A percentile compares a stretch with the other conserved stretches of the same genome.
These are phyloP conservation scores for Drosophila varians DNA, from an alignment of 1,140 invertebrate genomes.

Conservation along the genomic window DNA sequence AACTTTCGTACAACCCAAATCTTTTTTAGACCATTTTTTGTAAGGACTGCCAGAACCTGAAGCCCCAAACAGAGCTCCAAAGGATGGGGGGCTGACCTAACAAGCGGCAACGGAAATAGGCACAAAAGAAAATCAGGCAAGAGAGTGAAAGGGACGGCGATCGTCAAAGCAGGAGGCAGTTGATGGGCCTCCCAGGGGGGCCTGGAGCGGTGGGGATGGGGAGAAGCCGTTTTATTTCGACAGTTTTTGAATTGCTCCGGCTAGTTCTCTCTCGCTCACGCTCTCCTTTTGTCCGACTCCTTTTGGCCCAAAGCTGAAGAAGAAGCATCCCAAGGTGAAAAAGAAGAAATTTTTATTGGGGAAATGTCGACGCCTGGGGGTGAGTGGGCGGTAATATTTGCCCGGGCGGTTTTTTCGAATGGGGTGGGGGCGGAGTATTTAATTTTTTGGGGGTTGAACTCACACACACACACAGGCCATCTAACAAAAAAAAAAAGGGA, in stretches of 20 bases:
- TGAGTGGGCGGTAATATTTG: conserved; percentile 19
- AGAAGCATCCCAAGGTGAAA: conserved; percentile 31
- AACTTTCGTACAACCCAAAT: too few relatives aligned
- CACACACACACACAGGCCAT: conserved; percentile 18
- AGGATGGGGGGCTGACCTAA: conserved; percentile 38
- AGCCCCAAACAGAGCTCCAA: conserved; percentile 9
- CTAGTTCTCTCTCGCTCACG: conserved; percentile 17
- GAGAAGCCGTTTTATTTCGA: conserved; percentile 77
- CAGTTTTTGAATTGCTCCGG: conserved; percentile 70
- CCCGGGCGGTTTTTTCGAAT: conserved; percentile 25
- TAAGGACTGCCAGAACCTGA: conserved; percentile 46
- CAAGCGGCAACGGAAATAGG: conserved; percentile 55
- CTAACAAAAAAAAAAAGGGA: conserved; percentile 39
- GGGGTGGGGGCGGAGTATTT: neutral
- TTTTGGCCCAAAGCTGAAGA: conserved; percentile 27
- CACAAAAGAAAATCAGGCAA: conserved; percentile 40
- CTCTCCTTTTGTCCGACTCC: conserved; percentile 29
- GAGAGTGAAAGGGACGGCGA: conserved; percentile 15
- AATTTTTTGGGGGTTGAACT: conserved; percentile 68
- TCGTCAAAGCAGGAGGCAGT: conserved; percentile 15
- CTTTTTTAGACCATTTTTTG: too few relatives aligned
- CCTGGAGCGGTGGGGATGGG: conserved; percentile 3
- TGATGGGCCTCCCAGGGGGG: conserved; percentile 5
- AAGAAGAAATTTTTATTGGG: conserved; percentile 39
- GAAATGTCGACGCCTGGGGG: conserved; percentile 14